Percentiles rank a stretch among this genome's conserved stretches.
Conservation (phyloP, 2,113 vertebrate species). For the Calyptomena viridis region DNA sequence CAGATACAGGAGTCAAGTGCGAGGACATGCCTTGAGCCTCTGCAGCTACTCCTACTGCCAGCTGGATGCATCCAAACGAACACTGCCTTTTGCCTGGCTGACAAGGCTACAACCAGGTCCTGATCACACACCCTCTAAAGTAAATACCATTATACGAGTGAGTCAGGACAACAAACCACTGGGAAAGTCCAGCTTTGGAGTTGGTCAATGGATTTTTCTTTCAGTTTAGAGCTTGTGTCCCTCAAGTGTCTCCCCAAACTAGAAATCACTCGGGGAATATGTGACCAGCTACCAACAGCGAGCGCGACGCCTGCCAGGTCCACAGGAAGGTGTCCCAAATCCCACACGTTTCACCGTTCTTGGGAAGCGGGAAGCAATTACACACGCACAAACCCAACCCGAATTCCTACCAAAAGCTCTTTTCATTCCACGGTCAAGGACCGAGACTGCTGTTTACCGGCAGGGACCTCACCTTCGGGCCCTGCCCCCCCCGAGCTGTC, state of each 20-base stretch:
- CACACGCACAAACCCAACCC: not conserved
- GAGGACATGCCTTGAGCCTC: not conserved
- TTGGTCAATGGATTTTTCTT: not conserved
- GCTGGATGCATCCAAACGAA: not conserved
- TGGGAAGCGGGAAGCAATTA: not conserved
- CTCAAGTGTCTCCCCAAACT: not conserved
- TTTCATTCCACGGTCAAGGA: not conserved
- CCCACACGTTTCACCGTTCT: not conserved
- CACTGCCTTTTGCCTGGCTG: not conserved
- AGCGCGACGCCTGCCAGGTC: not conserved
- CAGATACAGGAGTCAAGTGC: not conserved
- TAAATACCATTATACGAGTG: not conserved
- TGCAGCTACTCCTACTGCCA: not conserved
- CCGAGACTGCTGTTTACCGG: not conserved
- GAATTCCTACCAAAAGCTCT: not conserved
- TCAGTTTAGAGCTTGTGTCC: not conserved
- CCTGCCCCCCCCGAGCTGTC: not conserved
- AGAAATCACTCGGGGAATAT: not conserved
- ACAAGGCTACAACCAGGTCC: not conserved
- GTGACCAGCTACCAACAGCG: accelerated
- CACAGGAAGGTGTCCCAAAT: not conserved
- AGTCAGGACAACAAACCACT: not conserved
- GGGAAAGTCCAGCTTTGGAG: not conserved
- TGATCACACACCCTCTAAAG: not conserved
- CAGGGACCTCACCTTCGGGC: not conserved